Percentiles rank a stretch among this genome's conserved stretches.
phyloP scores from a whole-genome alignment of 2,888 invertebrate genomes.

The Harpalus rufipes region DNA sequence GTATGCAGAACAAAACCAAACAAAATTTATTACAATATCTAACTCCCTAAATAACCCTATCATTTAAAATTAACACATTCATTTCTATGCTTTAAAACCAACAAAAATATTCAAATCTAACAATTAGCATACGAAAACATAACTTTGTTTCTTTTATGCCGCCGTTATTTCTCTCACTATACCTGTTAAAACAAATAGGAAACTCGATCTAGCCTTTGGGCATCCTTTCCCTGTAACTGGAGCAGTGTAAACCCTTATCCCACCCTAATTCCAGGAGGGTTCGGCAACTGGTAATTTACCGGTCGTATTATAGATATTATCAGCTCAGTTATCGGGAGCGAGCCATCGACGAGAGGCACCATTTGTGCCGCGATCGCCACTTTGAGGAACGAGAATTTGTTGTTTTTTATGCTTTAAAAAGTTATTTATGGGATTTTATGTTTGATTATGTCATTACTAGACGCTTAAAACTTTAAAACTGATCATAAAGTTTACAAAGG shows the following conservation, averaged over 20 bases:
- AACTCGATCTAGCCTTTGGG: conserved; percentile 38
- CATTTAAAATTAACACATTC: conserved; percentile 38
- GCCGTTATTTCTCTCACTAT: conserved; percentile 15
- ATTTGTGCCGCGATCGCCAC: conserved; percentile 37
- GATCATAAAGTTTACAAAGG: conserved; percentile 25
- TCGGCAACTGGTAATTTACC: conserved; percentile 49
- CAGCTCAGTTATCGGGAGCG: conserved; percentile 54
- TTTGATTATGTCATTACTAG: conserved; percentile 60
- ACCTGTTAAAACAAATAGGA: conserved; percentile 44
- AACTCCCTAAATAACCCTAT: conserved; percentile 9
- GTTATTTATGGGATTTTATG: conserved; percentile 48
- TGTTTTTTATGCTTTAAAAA: conserved; percentile 14
- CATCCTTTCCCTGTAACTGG: conserved; percentile 53
- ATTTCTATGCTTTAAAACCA: conserved; percentile 25
- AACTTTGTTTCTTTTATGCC: conserved; percentile 6
- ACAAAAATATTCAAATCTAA: conserved; percentile 29
- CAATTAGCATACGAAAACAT: conserved; percentile 42
- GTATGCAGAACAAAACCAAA: conserved; percentile 11
- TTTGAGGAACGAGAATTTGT: conserved; percentile 27
- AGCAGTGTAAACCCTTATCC: conserved; percentile 20
- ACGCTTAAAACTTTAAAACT: conserved; percentile 35
- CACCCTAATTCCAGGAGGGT: conserved; percentile 56
- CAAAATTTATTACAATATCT: conserved; percentile 17
- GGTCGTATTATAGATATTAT: conserved; percentile 61
- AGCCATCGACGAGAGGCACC: conserved; percentile 34